Evolutionary conservation across 2,797 vertebrate species (phyloP), one percentile per base, ranked within the genome.

Genomic region (Decapterus maruadsi): DNA sequence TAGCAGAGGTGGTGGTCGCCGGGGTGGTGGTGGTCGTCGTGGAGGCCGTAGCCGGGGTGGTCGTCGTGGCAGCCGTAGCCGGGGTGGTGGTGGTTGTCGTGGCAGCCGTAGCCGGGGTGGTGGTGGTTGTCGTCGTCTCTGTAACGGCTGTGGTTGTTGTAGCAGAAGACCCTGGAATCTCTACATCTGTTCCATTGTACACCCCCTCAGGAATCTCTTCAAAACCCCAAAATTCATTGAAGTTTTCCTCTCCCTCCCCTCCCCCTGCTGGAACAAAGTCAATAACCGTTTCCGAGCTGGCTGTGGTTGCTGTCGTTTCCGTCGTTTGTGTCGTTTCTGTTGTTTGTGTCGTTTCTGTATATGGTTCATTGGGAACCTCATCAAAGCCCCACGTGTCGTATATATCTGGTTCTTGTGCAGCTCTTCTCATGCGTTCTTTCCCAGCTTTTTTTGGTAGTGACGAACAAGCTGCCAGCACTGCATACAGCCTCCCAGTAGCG

Each of bases 371-470:
- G 1, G 71, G 57, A 59, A 20, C 2, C 0, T 64, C 58, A 0
- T 65, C 19, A 34, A 73, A 77, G 29, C 2, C 29, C 81, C 73
- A 77, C 17, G 42, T 0, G 0, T 73, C 8, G 0, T 60, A 72
- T 3, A 43, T 0, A 56, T 64, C 58, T 8, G 7, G 6, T 7
- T 75, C 57, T 9, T 78, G n/a, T 2, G 55, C 17, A 16, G 73
- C 51, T 57, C 75, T 77, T 17, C 1, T 55, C 0, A 63, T 60
- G 45, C 6, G 60, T 40, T 17, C 57, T 8, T 12, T 54, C 2
- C 3, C 8, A 48, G 2, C 1, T 26, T 68, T 26, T 58, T 46
- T 55, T 19, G 16, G 11, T 1, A 31, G n/a, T 1, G 17, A 29
- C 2, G 26, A 51, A 65, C 84, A 86, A 12, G 11, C 13, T 16